Evolutionary conservation across 2,113 vertebrate species (phyloP).

Genomic region (Zeus faber): DNA sequence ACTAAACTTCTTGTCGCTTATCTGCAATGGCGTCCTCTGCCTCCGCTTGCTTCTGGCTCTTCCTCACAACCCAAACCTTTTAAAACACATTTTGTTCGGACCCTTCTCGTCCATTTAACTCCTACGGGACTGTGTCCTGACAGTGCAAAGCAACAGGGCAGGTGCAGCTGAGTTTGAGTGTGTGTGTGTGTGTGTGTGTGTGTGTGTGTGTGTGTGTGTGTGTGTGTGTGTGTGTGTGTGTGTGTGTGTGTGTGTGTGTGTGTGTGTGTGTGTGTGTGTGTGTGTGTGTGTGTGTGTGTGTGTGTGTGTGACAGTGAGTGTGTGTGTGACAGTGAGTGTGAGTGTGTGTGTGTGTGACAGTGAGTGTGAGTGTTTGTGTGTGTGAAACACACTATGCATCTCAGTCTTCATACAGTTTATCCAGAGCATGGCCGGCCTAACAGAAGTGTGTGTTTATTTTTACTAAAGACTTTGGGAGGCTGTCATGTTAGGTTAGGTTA

Average conservation of each 20-base stretch:
- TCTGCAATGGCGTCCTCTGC: not conserved
- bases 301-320: not conserved
- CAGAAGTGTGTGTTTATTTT: slow-evolving; percentile 13
- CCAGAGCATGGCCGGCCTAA: slow-evolving; percentile 45
- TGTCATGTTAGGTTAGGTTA: slow-evolving; percentile 60
- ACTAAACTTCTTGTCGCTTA: not conserved
- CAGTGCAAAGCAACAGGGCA: slow-evolving; percentile 51
- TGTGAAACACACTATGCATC: slow-evolving; percentile 28
- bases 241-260: no score
- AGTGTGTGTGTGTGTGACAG: not conserved
- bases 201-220: slow-evolving; percentile 20
- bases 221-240: slow-evolving; percentile 4
- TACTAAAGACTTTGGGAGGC: slow-evolving; percentile 36
- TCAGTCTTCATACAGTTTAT: slow-evolving; percentile 45
- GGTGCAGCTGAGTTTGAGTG: slow-evolving; percentile 39
- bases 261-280: no score
- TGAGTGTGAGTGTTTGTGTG: slow-evolving; percentile 3
- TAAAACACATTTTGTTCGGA: not conserved
- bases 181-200: slow-evolving; percentile 11
- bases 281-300: slow-evolving; percentile 5
- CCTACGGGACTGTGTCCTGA: slow-evolving; percentile 27
- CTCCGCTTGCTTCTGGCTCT: slow-evolving; percentile 26
- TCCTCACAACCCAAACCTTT: not conserved
- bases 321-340: no score
- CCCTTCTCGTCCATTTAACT: slow-evolving; percentile 36